A percentile compares a stretch with the other conserved stretches of the same genome.
phyloP scores from a whole-genome alignment of 2,888 invertebrate genomes.

The Sepioteuthis lessoniana region DNA sequence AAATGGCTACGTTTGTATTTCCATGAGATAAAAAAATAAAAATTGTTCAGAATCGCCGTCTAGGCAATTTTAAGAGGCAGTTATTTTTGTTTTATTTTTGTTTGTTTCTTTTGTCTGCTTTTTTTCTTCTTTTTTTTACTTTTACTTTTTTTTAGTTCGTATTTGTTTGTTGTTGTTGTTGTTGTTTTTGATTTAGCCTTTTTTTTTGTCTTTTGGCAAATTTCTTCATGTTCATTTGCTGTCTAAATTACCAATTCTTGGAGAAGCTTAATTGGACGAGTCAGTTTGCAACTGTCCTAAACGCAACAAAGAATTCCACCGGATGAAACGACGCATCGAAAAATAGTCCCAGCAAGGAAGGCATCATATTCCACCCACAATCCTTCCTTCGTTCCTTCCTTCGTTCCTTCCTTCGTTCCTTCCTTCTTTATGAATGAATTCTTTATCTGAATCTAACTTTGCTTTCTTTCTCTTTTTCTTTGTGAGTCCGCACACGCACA shows the following conservation, averaged over 20 bases:
- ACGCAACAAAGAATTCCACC: neutral
- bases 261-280: too few species aligned
- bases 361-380: neutral
- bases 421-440: neutral
- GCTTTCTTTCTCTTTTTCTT: neutral
- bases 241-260: too few species aligned
- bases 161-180: too few species aligned
- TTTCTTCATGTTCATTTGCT: too few species aligned
- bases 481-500: too few species aligned
- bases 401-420: neutral
- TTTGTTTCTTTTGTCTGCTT: too few species aligned
- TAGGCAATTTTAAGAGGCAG: neutral
- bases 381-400: neutral
- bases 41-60: neutral
- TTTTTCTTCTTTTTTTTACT: too few species aligned
- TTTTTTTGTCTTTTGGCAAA: too few species aligned
- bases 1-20: too few species aligned
- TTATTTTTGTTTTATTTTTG: neutral
- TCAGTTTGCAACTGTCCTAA: neutral
- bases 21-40: neutral
- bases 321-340: conserved; percentile 8
- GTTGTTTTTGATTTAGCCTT: too few species aligned
- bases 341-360: neutral
- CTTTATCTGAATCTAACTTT: neutral
- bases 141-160: too few species aligned